Conservation (phyloP, 92 coral and sea anemone species). For the Anthopleura xanthogrammica region DNA sequence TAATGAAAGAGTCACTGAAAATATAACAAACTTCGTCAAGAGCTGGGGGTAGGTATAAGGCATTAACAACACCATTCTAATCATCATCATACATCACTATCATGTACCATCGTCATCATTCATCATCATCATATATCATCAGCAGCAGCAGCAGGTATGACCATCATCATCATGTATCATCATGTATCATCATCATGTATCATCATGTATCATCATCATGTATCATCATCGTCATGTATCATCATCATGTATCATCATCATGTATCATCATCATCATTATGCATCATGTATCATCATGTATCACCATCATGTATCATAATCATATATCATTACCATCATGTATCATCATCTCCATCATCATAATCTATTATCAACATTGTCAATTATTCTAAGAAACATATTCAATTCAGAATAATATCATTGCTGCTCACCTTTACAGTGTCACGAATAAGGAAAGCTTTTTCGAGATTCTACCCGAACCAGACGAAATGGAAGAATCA, state of each 20-base stretch:
- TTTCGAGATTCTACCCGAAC: background rate
- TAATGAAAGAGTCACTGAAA: background rate
- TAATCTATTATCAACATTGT: background rate
- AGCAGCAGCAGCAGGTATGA: too few species aligned
- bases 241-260: too few species aligned
- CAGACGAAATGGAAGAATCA: background rate
- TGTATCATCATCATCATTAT: too few species aligned
- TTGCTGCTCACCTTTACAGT: background rate
- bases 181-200: too few species aligned
- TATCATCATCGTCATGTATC: too few species aligned
- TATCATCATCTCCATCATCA: background rate
- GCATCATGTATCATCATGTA: too few species aligned
- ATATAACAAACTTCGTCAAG: conserved; percentile 9
- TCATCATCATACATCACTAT: background rate
- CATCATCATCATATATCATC: too few species aligned
- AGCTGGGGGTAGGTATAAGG: conserved; percentile 43
- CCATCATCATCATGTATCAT: too few species aligned
- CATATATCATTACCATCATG: too few species aligned
- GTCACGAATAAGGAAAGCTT: background rate
- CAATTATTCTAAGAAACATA: background rate
- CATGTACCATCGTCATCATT: too few species aligned
- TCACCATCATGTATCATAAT: too few species aligned
- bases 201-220: too few species aligned
- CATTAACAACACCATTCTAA: background rate
- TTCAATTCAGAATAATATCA: background rate